Evolutionary conservation across 2,888 invertebrate genomes (phyloP).

Genomic region (Amiota mariae): DNA sequence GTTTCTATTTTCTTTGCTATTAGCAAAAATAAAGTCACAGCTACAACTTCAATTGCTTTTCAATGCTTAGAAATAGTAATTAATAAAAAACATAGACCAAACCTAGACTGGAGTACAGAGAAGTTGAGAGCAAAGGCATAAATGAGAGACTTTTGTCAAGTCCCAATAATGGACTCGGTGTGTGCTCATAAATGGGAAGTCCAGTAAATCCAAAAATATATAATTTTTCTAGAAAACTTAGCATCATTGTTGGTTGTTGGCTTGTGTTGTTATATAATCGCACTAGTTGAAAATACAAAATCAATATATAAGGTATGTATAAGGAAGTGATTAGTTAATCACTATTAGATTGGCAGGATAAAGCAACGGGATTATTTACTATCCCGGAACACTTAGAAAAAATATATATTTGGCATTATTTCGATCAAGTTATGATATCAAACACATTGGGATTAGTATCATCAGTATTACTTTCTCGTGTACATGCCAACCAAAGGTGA

Average conservation of each 20-base stretch:
- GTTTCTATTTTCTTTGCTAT: no score
- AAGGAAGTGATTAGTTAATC: constrained; percentile 84
- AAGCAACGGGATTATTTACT: constrained; percentile 93
- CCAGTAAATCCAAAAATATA: constrained; percentile 83
- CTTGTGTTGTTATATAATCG: constrained; percentile 50
- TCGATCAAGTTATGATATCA: constrained; percentile 81
- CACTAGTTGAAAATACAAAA: constrained; percentile 77
- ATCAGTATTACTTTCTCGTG: constrained; percentile 98
- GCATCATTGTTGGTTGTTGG: constrained; percentile 70
- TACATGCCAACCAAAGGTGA: constrained; percentile 98
- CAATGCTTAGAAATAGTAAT: constrained; percentile 75
- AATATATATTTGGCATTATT: constrained; percentile 84
- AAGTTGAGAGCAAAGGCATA: constrained; percentile 93
- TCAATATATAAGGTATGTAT: constrained; percentile 78
- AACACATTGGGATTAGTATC: constrained; percentile 89
- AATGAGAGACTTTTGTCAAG: constrained; percentile 83
- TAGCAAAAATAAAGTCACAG: neutral
- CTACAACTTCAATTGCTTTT: constrained; percentile 29
- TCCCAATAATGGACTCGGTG: constrained; percentile 72
- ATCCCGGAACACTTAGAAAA: constrained; percentile 85
- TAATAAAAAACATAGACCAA: constrained; percentile 84
- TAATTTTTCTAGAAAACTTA: constrained; percentile 78
- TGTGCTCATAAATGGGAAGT: constrained; percentile 83
- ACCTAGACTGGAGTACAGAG: constrained; percentile 91
- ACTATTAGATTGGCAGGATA: constrained; percentile 82